Evolutionary conservation across 2,797 vertebrate genomes (phyloP), one percentile per base, ranked within the genome.

Genomic region (Oryzias sinensis): DNA sequence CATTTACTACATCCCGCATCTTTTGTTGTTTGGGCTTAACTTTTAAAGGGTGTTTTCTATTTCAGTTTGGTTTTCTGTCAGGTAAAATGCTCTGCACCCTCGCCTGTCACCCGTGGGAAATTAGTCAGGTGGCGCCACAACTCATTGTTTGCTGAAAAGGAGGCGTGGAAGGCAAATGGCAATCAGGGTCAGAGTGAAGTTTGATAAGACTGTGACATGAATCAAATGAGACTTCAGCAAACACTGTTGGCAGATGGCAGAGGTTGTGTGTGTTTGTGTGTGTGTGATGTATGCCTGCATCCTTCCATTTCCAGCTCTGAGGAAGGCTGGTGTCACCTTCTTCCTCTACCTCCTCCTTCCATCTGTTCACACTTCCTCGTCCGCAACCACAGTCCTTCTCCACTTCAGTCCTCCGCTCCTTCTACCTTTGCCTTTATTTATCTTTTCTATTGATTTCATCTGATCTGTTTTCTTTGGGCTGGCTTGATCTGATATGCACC

Each of bases 71-170:
- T 13, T 27, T 27, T 7, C 27, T 27, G 6, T 27, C 27, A 27
- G 27, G 6, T 27, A 27, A 27, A 22, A 27, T 6, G 6, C 27
- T 27, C 27, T 27, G 6, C 5, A 2, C 27, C 27, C 45, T 57
- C 43, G n/a, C 46, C 5, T 41, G 27, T 53, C 59, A 53, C 59
- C 44, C 47, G 24, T 22, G 20, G 51, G 40, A 48, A n/a, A 47
- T 40, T 59, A 59, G 22, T 65, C 63, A 46, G 51, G 49, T 63
- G 18, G 65, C 59, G 17, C 27, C 24, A 27, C 14, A 25, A 25
- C 49, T 70, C 50, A 46, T 55, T 71, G 58, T 74, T 70, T 79
- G 65, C 67, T 49, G 50, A 66, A 58, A 69, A 74, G 22, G 42
- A 59, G 45, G 49, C 27, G 1, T 14, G 0, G 43, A 57, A 45